Evolutionary conservation across 2,113 vertebrate species (phyloP).

Genomic region (Irena cyanogastra): DNA sequence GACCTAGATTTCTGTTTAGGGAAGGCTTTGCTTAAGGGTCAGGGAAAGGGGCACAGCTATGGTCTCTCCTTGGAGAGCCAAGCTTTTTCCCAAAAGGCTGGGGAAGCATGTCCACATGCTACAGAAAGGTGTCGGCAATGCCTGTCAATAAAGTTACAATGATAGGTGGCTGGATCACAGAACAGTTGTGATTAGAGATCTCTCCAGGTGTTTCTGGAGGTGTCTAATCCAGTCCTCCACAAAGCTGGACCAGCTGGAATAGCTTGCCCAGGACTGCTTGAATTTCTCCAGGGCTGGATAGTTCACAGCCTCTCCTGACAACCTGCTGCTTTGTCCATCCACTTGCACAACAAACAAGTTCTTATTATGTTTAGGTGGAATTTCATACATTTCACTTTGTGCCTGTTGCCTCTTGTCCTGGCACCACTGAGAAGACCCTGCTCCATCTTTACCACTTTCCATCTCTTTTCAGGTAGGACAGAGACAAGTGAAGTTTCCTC

Average conservation of each 20-base stretch:
- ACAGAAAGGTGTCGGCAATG: background rate
- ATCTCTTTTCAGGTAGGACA: background rate
- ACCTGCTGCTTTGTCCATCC: background rate
- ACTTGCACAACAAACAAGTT: background rate
- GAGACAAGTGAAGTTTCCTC: background rate
- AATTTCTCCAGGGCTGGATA: background rate
- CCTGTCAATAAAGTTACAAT: background rate
- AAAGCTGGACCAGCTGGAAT: background rate
- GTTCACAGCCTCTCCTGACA: background rate
- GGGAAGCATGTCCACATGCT: background rate
- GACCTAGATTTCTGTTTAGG: background rate
- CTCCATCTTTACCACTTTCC: background rate
- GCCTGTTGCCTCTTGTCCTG: background rate
- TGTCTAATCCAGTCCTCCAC: background rate
- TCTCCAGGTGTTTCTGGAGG: background rate
- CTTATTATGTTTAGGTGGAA: background rate
- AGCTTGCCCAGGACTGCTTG: background rate
- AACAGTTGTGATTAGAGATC: background rate
- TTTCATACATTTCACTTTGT: background rate
- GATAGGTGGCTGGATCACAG: background rate
- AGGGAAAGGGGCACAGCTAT: background rate
- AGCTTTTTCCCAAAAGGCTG: background rate
- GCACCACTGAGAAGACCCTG: background rate
- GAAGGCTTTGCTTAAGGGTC: background rate
- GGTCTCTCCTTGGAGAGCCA: background rate